Base-by-base conservation (phyloP, 2,888 invertebrate genomes). In the Trichopoda pennipes region DNA sequence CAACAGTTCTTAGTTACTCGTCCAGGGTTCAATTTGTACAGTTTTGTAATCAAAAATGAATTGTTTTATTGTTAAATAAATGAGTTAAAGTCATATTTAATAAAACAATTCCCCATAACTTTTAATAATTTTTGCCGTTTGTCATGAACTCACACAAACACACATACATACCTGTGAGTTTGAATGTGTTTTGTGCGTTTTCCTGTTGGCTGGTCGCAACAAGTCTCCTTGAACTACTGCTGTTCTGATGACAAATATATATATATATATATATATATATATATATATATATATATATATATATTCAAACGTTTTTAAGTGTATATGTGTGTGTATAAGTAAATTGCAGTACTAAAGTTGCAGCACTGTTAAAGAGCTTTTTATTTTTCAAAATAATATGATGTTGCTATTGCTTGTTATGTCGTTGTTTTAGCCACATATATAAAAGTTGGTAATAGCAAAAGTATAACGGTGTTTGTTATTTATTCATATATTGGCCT, bases 171-270 rank as follows among this genome's bases (percentile, higher is more conserved):
- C 4, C 3, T 14, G 1, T 44, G 42, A 0, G 2, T 44, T 44
- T 44, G 17, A 49, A 4, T 9, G 17, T 2, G 9, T 68, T 23
- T 66, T 53, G 12, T 32, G 14, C 0, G 35, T 64, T 58, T 66
- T 17, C 42, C 16, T 28, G 2, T 28, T 28, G 6, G 28, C 8
- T 28, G 28, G 8, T 28, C 8, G 2, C 78, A 82, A 82, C 75
- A 82, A 78, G 82, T 82, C 55, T 66, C 82, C 82, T 79, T 82
- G 82, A 82, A 82, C 78, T 82, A 3, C 12, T 38, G 38, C 38
- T 38, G 38, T 10, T 38, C 10, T 7, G 38, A 28, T n/a, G 3
- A 32, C 8, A 32, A 32, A 32, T 32, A 32, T 32, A 60, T 74
- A 3, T 44, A 6, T 44, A 44, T 6, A n/a, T 56, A 44, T 64